Evolutionary conservation across 2,113 vertebrate genomes (phyloP).

Genomic region (Brachyhypopomus occidentalis): DNA sequence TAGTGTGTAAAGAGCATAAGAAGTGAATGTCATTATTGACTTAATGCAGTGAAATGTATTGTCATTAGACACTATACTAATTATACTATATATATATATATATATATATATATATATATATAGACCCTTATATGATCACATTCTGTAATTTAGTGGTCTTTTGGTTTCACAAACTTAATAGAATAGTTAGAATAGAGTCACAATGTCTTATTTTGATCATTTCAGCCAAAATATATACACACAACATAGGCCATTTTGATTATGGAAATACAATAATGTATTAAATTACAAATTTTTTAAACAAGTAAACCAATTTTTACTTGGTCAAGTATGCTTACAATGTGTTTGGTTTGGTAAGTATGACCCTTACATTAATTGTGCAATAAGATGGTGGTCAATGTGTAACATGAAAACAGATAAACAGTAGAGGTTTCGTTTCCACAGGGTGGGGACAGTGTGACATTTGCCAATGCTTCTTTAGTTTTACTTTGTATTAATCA

Average conservation of each 20-base stretch:
- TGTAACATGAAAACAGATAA: slow-evolving; percentile 12
- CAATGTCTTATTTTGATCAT: background rate
- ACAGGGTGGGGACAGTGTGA: background rate
- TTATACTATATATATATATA: too few species aligned
- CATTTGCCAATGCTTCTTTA: background rate
- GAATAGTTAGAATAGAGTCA: too few species aligned
- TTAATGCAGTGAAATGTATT: background rate
- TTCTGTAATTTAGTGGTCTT: background rate
- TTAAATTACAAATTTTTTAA: slow-evolving; percentile 55
- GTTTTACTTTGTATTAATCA: slow-evolving; percentile 20
- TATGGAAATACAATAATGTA: slow-evolving; percentile 64
- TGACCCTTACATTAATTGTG: background rate
- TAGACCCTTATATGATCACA: too few species aligned
- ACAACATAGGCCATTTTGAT: slow-evolving; percentile 25
- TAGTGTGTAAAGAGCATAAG: background rate
- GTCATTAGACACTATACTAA: too few species aligned
- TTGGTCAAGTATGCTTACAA: slow-evolving; percentile 25
- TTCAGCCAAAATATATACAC: background rate
- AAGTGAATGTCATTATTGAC: background rate
- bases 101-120: too few species aligned
- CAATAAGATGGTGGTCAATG: background rate
- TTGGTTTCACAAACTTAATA: background rate
- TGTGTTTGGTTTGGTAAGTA: slow-evolving; percentile 49
- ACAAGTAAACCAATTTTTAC: slow-evolving; percentile 62
- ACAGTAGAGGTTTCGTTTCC: slow-evolving; percentile 13